phyloP scores from a whole-genome alignment of 2,888 invertebrate species.

The Pristionchus arcanus region DNA sequence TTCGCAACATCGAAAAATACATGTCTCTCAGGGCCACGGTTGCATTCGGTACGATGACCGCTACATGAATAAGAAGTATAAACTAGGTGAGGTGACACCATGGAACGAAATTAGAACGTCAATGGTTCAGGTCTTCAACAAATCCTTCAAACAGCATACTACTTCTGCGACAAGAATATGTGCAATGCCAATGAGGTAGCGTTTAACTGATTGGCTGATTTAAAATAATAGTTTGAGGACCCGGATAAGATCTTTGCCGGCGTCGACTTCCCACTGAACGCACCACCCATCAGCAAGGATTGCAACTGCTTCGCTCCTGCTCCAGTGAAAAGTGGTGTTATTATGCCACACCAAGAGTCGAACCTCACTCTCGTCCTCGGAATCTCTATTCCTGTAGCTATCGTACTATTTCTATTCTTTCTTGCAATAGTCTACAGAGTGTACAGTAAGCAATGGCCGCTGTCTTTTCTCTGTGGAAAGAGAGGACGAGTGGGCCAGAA shows the following conservation, averaged over 20 bases:
- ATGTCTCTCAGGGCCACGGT: neutral
- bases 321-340: neutral
- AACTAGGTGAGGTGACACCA: neutral
- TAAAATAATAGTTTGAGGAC: neutral
- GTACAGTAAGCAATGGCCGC: neutral
- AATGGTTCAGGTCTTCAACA: neutral
- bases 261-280: neutral
- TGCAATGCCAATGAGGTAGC: neutral
- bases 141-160: neutral
- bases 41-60: constrained; percentile 6
- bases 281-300: neutral
- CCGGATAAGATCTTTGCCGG: neutral
- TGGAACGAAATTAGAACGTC: neutral
- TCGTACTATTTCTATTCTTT: neutral
- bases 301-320: neutral
- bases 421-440: neutral
- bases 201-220: neutral
- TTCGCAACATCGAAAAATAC: neutral
- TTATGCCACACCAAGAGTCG: neutral
- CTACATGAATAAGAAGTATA: neutral
- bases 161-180: neutral
- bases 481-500: too few relatives aligned
- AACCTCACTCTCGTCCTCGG: neutral
- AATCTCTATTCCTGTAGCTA: neutral
- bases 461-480: too few relatives aligned